These are phyloP conservation scores for Scaptomyza reducta DNA, from an alignment of 2,888 invertebrate genomes.

Conservation along the genomic window DNA sequence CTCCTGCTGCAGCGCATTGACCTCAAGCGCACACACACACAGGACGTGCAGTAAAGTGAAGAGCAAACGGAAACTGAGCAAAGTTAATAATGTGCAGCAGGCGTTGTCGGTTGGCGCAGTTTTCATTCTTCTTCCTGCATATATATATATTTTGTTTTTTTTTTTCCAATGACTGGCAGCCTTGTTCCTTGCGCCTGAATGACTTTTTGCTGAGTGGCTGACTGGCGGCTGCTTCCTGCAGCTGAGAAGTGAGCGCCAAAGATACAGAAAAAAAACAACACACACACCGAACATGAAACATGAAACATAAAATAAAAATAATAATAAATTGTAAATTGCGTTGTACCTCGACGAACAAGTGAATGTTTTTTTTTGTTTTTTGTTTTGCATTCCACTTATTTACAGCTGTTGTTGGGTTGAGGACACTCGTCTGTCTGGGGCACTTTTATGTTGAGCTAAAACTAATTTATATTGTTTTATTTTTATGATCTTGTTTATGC, in stretches of 20 bases:
- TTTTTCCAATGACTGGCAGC: conserved; percentile 53
- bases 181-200: conserved; percentile 53
- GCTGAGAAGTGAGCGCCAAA: conserved; percentile 56
- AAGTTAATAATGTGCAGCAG: conserved; percentile 72
- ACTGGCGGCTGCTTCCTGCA: conserved; percentile 55
- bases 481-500: conserved; percentile 48
- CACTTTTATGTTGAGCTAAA: conserved; percentile 24
- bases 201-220: conserved; percentile 55
- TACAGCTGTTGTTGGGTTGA: conserved; percentile 37
- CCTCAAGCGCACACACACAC: conserved; percentile 29
- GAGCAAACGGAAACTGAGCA: conserved; percentile 41
- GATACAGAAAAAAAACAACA: conserved; percentile 18
- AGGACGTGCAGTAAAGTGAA: conserved; percentile 10
- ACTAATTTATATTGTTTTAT: conserved; percentile 22
- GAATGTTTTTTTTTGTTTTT: neutral
- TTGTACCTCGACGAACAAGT: conserved; percentile 24
- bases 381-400: neutral
- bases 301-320: conserved; percentile 23
- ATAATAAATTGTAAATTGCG: conserved; percentile 44
- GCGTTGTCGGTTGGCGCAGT: conserved; percentile 38
- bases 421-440: conserved; percentile 37
- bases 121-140: conserved; percentile 19
- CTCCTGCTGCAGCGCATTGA: conserved; percentile 38
- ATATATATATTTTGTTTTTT: neutral
- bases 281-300: conserved; percentile 3